phyloP scores from a whole-genome alignment of 2,113 vertebrate species.

The Tretioscincus oriximinensis region DNA sequence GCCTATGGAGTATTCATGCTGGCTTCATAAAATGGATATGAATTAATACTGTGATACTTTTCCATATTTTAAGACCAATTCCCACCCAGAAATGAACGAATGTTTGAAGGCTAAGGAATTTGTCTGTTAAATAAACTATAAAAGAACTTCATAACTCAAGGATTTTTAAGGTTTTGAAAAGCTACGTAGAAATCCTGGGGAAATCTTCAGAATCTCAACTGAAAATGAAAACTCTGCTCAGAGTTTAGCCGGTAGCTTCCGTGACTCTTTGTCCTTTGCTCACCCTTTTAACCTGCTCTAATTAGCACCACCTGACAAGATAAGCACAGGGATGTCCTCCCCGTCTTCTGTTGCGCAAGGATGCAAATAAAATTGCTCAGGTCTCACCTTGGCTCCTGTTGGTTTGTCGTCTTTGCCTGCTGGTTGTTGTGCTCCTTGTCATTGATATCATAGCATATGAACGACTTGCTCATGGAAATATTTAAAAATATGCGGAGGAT shows the following conservation, averaged over 20 bases:
- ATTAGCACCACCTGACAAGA: not conserved
- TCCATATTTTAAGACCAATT: not conserved
- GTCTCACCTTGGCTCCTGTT: fast-evolving
- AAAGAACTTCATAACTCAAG: fast-evolving
- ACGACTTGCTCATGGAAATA: too few relatives aligned
- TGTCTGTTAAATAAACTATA: not conserved
- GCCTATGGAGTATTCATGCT: not conserved
- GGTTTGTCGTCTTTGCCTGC: not conserved
- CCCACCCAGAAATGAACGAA: not conserved
- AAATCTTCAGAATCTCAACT: not conserved
- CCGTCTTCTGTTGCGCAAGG: not conserved
- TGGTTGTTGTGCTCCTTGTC: not conserved
- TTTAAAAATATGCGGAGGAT: not conserved
- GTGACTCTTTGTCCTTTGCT: not conserved
- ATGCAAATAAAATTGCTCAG: fast-evolving
- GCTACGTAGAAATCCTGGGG: not conserved
- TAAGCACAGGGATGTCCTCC: not conserved
- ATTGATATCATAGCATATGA: too few relatives aligned
- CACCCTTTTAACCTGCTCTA: not conserved
- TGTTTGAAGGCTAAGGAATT: not conserved
- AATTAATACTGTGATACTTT: not conserved
- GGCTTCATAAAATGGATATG: not conserved
- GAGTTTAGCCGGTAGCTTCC: not conserved
- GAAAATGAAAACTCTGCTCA: not conserved
- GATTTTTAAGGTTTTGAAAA: constrained; percentile 12